Percentiles rank a stretch among this genome's conserved stretches.
Evolutionary conservation across 2,113 vertebrate species (phyloP).

Genomic region (Cyanoderma ruficeps): DNA sequence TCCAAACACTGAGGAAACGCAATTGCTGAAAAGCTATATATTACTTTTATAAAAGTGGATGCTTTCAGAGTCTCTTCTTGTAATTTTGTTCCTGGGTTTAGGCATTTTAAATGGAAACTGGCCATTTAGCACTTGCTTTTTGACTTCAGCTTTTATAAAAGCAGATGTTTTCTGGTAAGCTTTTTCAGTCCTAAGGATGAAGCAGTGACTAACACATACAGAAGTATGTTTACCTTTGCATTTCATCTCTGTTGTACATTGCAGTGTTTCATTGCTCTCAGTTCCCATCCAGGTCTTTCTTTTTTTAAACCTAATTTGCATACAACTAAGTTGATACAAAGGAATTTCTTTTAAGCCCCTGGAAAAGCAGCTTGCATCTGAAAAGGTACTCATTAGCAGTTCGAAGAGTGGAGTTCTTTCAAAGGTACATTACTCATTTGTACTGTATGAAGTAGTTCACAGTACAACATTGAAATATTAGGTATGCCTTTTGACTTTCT

Average conservation of each 20-base stretch:
- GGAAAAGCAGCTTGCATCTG: constrained; percentile 52
- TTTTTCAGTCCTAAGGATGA: constrained; percentile 5
- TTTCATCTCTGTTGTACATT: constrained; percentile 10
- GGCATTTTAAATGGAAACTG: constrained; percentile 46
- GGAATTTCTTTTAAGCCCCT: constrained; percentile 40
- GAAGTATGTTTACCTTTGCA: constrained; percentile 42
- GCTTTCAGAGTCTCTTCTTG: background rate
- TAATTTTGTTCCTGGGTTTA: constrained; percentile 31
- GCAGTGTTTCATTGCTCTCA: background rate
- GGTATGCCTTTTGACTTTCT: constrained; percentile 47
- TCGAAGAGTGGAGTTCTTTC: constrained; percentile 7
- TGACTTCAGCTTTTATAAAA: constrained; percentile 39
- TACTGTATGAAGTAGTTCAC: constrained; percentile 27
- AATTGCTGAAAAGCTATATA: background rate
- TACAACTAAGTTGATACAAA: constrained; percentile 56
- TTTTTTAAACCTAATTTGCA: constrained; percentile 35
- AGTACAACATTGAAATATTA: constrained; percentile 17
- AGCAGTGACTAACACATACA: background rate
- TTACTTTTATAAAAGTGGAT: background rate
- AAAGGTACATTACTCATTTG: constrained; percentile 28
- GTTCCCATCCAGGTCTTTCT: background rate
- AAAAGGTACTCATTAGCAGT: constrained; percentile 57
- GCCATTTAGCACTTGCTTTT: constrained; percentile 18
- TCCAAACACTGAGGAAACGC: background rate
- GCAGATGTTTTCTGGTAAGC: constrained; percentile 54